Conservation (phyloP, 2,888 invertebrate species). For the Pecten maximus region DNA sequence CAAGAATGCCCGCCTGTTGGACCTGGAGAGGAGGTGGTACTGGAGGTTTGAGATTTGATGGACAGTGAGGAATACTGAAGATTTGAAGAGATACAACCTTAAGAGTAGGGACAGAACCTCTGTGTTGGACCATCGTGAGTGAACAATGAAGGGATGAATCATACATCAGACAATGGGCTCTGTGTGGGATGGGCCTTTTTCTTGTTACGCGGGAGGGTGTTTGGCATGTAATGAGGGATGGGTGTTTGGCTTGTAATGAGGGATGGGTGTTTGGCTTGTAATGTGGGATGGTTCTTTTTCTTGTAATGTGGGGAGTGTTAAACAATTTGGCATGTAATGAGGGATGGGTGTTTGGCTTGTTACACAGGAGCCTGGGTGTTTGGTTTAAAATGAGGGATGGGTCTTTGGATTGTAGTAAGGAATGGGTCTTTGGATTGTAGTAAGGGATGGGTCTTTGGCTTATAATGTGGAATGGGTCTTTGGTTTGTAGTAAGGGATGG, state of each 20-base stretch:
- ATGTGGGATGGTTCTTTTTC: not conserved
- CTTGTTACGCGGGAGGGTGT: not conserved
- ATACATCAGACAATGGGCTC: not conserved
- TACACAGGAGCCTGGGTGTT: no score
- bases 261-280: not conserved
- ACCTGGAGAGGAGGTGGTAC: not conserved
- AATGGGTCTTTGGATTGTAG: not conserved
- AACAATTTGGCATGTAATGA: not conserved
- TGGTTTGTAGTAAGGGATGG: not conserved
- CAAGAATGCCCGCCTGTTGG: constrained; percentile 17
- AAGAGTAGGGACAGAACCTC: constrained; percentile 27
- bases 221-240: not conserved
- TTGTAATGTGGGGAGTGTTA: no score
- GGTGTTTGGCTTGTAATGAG: not conserved
- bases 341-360: not conserved
- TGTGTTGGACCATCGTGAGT: not conserved
- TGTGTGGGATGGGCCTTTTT: not conserved
- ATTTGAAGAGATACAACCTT: not conserved
- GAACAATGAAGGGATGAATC: not conserved
- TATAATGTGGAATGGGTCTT: not conserved
- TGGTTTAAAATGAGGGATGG: not conserved
- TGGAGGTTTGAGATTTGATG: not conserved
- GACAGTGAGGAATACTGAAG: not conserved
- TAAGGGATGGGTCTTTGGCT: not conserved
- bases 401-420: not conserved